Conservation (phyloP, 2,113 vertebrate genomes). For the Cranoglanis bouderius region DNA sequence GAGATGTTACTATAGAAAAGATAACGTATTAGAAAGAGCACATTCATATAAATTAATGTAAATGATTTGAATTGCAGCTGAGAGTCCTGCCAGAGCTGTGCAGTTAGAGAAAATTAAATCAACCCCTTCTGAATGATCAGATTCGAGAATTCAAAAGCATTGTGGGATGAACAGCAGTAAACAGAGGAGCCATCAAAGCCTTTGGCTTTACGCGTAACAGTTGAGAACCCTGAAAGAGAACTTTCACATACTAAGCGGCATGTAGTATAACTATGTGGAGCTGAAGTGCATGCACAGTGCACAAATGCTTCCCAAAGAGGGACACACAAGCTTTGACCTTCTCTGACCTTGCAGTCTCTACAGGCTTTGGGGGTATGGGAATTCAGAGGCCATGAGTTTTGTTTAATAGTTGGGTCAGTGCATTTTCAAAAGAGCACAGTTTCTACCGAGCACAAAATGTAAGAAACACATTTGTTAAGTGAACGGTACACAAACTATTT, state of each 20-base stretch:
- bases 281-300: conserved; percentile 42
- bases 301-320: conserved; percentile 66
- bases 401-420: conserved; percentile 69
- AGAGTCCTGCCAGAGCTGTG: background rate
- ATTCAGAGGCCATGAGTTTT: conserved; percentile 64
- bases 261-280: background rate
- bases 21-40: background rate
- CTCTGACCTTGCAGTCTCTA: conserved; percentile 71
- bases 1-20: background rate
- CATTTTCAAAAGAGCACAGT: conserved; percentile 64
- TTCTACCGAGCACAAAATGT: conserved; percentile 44
- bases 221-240: background rate
- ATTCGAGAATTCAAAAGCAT: background rate
- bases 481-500: conserved; percentile 41
- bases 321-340: conserved; percentile 64
- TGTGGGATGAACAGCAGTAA: background rate
- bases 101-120: background rate
- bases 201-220: background rate
- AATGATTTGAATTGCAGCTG: background rate
- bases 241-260: background rate
- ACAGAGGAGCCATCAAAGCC: no score
- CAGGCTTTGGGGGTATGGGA: conserved; percentile 71
- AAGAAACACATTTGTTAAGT: conserved; percentile 56
- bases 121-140: background rate
- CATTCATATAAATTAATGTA: background rate